Evolutionary conservation across 2,797 vertebrate genomes (phyloP).

Genomic region (Microcaecilia unicolor): DNA sequence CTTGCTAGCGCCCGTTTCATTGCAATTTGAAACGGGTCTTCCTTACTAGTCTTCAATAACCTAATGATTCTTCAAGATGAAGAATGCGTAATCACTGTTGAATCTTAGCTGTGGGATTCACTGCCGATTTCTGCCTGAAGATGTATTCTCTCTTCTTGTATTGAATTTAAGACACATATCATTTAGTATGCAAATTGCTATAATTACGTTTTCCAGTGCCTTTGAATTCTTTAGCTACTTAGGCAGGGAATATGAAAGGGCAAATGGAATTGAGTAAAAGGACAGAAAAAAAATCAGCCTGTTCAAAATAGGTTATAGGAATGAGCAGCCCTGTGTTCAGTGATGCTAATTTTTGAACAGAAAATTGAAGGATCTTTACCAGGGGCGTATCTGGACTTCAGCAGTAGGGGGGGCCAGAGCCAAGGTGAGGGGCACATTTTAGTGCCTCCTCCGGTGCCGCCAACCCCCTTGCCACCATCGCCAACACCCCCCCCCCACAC

Average conservation of each 20-base stretch:
- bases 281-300: slow-evolving; percentile 43
- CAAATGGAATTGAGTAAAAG: slow-evolving; percentile 50
- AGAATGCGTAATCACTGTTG: slow-evolving; percentile 45
- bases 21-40: no score
- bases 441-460: no score
- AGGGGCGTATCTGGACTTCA: no score
- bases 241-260: slow-evolving; percentile 58
- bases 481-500: no score
- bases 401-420: no score
- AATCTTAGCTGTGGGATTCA: no score
- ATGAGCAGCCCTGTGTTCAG: slow-evolving; percentile 34
- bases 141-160: slow-evolving; percentile 33
- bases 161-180: slow-evolving; percentile 44
- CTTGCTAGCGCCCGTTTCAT: no score
- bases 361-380: slow-evolving; percentile 42
- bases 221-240: slow-evolving; percentile 56
- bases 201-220: slow-evolving; percentile 66
- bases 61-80: slow-evolving; percentile 30
- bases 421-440: no score
- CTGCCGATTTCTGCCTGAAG: slow-evolving; percentile 49
- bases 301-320: slow-evolving; percentile 45
- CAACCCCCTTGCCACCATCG: no score
- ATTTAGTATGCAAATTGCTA: slow-evolving; percentile 66
- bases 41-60: no score
- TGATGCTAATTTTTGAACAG: slow-evolving; percentile 37